A percentile compares a stretch with the other conserved stretches of the same genome.
Conservation (phyloP, 2,113 vertebrate genomes). For the Columba livia region DNA sequence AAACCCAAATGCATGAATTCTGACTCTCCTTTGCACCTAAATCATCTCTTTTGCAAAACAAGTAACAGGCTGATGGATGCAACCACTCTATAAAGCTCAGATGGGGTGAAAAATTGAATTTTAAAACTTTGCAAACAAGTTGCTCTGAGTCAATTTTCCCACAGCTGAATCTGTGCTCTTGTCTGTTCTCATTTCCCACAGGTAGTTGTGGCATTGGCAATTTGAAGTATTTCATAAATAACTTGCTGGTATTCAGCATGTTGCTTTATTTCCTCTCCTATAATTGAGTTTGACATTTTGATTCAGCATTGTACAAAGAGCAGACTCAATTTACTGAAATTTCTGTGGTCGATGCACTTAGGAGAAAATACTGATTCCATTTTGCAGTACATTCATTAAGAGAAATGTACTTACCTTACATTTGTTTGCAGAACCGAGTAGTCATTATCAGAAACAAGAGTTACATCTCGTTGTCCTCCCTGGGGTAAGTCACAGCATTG, state of each 20-base stretch:
- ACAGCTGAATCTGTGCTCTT: not conserved
- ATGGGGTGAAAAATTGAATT: not conserved
- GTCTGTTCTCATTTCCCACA: conserved; percentile 8
- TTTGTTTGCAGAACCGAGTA: not conserved
- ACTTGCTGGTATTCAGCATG: conserved; percentile 6
- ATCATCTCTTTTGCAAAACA: not conserved
- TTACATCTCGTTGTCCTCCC: not conserved
- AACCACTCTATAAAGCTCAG: not conserved
- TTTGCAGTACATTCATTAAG: not conserved
- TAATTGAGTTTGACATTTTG: conserved; percentile 51
- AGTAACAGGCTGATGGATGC: not conserved
- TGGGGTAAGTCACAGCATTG: not conserved
- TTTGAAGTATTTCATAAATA: conserved; percentile 32
- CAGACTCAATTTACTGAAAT: conserved; percentile 33
- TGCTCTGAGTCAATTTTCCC: not conserved
- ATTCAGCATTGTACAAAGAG: not conserved
- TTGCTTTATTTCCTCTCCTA: conserved; percentile 38
- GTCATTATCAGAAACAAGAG: not conserved
- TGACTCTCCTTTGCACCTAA: not conserved
- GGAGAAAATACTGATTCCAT: not conserved
- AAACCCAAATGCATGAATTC: not conserved
- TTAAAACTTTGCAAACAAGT: conserved; percentile 11
- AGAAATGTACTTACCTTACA: not conserved
- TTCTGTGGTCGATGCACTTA: not conserved
- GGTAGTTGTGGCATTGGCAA: not conserved